Conservation (phyloP, 2,113 vertebrate species). For the Eurypyga helias region DNA sequence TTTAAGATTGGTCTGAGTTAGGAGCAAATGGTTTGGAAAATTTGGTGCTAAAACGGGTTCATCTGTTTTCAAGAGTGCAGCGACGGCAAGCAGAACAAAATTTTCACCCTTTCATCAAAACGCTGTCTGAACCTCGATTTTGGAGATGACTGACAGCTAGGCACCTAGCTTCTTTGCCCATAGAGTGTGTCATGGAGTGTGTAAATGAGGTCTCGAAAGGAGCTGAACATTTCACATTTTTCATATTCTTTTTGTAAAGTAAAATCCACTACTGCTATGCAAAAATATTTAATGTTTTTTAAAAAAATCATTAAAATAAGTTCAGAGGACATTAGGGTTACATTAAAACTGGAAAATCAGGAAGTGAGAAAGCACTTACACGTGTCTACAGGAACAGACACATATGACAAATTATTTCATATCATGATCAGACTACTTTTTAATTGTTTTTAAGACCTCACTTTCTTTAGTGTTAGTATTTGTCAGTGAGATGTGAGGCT, state of each 20-base stretch:
- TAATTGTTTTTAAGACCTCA: neutral
- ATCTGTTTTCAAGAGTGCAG: neutral
- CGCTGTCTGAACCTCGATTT: neutral
- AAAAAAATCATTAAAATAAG: neutral
- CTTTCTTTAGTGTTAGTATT: neutral
- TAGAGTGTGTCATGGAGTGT: neutral
- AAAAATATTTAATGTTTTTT: neutral
- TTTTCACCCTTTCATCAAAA: neutral
- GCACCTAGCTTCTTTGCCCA: neutral
- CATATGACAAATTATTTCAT: neutral
- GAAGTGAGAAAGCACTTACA: neutral
- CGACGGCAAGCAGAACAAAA: neutral
- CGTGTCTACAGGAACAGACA: too few relatives aligned
- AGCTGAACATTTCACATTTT: neutral
- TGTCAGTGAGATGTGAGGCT: neutral
- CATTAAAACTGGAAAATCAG: neutral
- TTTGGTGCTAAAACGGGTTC: neutral
- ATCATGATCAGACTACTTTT: neutral
- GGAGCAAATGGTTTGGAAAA: constrained; percentile 32
- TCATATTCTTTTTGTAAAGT: neutral
- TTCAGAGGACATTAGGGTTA: neutral
- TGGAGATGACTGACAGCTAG: neutral
- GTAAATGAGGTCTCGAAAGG: neutral
- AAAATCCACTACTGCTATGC: neutral
- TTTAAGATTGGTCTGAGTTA: neutral